Base-by-base conservation (phyloP, 23 tunicate genomes). In the Botrylloides violaceus region DNA sequence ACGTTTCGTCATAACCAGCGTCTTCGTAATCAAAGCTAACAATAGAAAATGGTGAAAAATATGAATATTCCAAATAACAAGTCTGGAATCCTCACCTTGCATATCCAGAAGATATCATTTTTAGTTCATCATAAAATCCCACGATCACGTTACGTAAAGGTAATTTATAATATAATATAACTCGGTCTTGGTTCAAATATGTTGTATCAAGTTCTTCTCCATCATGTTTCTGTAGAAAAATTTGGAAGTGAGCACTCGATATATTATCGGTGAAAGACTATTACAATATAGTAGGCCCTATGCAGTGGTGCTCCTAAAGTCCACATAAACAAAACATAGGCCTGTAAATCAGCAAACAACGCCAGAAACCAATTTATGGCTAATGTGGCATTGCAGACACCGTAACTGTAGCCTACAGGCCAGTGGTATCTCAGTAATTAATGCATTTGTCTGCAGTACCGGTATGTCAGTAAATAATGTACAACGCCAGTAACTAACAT, bases 1-100 rank as follows among this genome's bases (percentile, higher is more conserved):
- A 58, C 12, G 73, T 66, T 7, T 36, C 58, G 55, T 87, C 86
- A 64, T 75, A 87, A 1, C 75, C 82, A 36, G 68, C 79, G 32
- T 87, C 95, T 59, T 87, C 95, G 64, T 87, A 87, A 36, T 87
- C 95, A 71, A 87, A 87, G 76, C 95, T 84, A 66, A 22, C 65
- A 58, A 35, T n/a, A n/a, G n/a, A n/a, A n/a, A n/a, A n/a, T n/a
- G 9, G 12, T 43, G 53, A 43, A 43, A 43, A 43, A 7, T 43
- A 9, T 43, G 9, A 9, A 43, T 7, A 43, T 43, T 43, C 12
- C 53, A 15, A 15, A 15, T 43, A 43, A 43, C 53, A 43, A 7
- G 15, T 43, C 15, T 43, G 9, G 12, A 43, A 43, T 43, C 28
- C 27, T 24, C 36, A 84, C 92, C 92, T 87, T 56, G 81, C 95